Base-by-base conservation (phyloP, 2,888 invertebrate species). In the Eristalinus sepulchralis region DNA sequence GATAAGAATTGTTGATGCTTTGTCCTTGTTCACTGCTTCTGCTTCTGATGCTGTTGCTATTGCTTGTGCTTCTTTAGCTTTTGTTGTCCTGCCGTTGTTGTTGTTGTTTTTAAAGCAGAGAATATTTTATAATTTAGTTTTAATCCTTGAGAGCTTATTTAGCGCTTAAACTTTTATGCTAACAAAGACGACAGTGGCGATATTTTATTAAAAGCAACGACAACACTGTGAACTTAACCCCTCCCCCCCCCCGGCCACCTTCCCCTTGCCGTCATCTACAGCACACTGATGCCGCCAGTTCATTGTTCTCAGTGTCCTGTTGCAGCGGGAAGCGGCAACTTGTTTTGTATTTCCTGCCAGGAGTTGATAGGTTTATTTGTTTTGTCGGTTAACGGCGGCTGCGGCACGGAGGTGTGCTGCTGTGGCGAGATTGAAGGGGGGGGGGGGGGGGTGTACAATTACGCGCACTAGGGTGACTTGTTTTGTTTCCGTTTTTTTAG, bases 51-150 rank as follows among this genome's bases (percentile, higher is more conserved):
- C 57, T 70, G 24, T 70, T 73, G 73, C 27, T 47, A 17, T 17
- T 17, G 47, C 47, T 47, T 47, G 8, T 17, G 2, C 9, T 34
- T 34, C 47, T 17, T 17, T 47, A 8, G 17, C 39, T 39, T 39
- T 13, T 39, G 39, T 39, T 39, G 13, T 63, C 11, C 20, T 57
- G 67, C 36, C 33, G 55, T 24, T 36, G 22, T 39, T 20, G 20
- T 33, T 59, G 57, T 66, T 79, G 57, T 60, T 79, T 59, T 79
- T 59, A 57, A 60, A 31, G 70, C 36, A 78, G 64, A 66, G 59
- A 82, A 82, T 71, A 76, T 82, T 82, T 82, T 71, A 82, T 82
- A 71, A 82, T 82, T 76, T 76, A 82, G 64, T 82, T 82, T 82
- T 82, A 76, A 71, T 76, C 82, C 76, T 66, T 82, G 71, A 82